Evolutionary conservation across 2,797 vertebrate genomes (phyloP).

Genomic region (Muscicapa comitata): DNA sequence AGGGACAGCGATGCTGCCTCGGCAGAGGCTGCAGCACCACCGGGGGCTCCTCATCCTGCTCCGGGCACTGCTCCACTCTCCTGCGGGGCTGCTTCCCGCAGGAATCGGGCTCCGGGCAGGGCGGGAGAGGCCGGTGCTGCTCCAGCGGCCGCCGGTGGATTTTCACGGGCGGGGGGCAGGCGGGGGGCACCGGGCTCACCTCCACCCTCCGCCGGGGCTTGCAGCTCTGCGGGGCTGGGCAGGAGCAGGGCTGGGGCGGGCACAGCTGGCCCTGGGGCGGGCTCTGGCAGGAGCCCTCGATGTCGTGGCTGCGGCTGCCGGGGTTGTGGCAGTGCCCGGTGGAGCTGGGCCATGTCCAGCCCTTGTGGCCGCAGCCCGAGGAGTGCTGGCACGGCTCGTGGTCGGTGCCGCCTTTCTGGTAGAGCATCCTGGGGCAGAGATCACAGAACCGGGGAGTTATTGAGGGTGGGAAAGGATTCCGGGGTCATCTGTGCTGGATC

Average conservation of each 20-base stretch:
- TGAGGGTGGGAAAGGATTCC: background rate
- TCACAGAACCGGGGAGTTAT: accelerated
- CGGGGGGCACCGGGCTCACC: background rate
- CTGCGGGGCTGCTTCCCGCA: background rate
- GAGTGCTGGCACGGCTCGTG: background rate
- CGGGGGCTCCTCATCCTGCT: background rate
- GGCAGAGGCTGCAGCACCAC: background rate
- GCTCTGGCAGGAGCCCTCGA: slow-evolving; percentile 13
- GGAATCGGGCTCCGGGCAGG: accelerated
- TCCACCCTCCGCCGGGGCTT: slow-evolving; percentile 36
- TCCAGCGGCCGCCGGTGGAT: background rate
- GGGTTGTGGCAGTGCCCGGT: accelerated
- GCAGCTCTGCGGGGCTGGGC: background rate
- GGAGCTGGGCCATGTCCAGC: background rate
- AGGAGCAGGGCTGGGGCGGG: background rate
- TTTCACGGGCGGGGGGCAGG: background rate
- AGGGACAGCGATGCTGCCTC: background rate
- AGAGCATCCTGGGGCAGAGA: background rate
- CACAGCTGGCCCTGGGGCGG: background rate
- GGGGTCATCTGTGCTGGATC: accelerated
- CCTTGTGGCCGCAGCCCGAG: background rate
- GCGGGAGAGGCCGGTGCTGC: background rate
- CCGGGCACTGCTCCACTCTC: background rate
- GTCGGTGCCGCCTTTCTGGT: background rate
- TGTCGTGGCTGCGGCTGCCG: slow-evolving; percentile 16